These are phyloP conservation scores for Bufotes viridis DNA, from an alignment of 2,797 vertebrate genomes.

Conservation along the genomic window DNA sequence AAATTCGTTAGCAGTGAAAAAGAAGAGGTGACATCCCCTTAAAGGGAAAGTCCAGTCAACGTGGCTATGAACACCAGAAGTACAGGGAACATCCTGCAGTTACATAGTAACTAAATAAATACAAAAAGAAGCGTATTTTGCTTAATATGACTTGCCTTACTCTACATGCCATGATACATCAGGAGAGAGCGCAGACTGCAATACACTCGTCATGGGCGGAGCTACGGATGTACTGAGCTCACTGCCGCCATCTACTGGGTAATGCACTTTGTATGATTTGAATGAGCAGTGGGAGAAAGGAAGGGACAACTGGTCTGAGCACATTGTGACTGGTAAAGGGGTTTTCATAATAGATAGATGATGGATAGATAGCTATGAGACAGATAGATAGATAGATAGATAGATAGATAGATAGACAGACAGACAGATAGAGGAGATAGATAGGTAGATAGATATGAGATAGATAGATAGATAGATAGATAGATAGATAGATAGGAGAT, in stretches of 20 bases:
- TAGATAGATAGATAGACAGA: no score
- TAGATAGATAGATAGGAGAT: no score
- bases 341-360: not conserved
- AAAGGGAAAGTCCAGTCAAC: not conserved
- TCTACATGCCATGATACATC: not conserved
- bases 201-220: not conserved
- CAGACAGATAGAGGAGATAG: no score
- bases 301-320: not conserved
- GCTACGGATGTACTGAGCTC: not conserved
- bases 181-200: not conserved
- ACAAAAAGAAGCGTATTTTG: not conserved
- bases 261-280: not conserved
- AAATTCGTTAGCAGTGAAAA: not conserved
- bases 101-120: not conserved
- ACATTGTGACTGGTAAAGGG: not conserved
- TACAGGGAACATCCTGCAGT: not conserved
- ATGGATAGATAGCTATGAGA: no score
- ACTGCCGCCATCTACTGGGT: no score
- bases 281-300: not conserved
- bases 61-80: not conserved
- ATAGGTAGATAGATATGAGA: no score
- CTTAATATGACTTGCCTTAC: not conserved
- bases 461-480: no score
- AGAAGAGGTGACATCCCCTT: not conserved
- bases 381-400: no score